Evolutionary conservation across 2,113 vertebrate genomes (phyloP), one percentile per base, ranked within the genome.

Genomic region (Beaufortia kweichowensis): DNA sequence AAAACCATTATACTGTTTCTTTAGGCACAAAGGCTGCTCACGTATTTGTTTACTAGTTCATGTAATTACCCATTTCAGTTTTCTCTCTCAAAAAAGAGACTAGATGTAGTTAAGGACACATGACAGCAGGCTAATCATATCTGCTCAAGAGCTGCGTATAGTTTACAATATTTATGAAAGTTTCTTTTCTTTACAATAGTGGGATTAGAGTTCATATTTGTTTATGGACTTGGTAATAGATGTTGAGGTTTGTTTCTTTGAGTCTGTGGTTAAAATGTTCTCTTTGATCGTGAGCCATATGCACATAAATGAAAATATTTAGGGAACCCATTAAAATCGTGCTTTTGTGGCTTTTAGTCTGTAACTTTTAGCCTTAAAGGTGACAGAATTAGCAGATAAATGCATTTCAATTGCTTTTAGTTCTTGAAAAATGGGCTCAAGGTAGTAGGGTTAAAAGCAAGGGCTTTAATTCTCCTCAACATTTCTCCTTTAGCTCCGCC

Each of bases 41-140:
- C 48, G 39, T 55, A 81, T 88, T 86, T 86, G 80, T 88, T 82
- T 81, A 77, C 48, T 28, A 15, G 74, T 60, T 74, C 81, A 80
- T 85, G 86, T 84, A 65, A 83, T 89, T 86, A 82, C 84, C 61
- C 77, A 82, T 83, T 85, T 78, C 78, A 41, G 80, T 83, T 84
- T 90, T 84, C 84, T 64, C 79, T 84, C 80, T 78, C 59, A 69
- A 77, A 89, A 87, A 82, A 46, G 73, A 69, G 11, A 56, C 78
- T 29, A 82, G 78, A 80, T 61, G 75, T 72, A 33, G 62, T 33
- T n/a, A 56, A 76, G 78, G 78, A 84, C 76, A 84, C 15, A 53
- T 56, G 56, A 24, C 29, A 59, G 53, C 24, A 46, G 41, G 26
- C 65, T 77, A 69, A 77, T 59, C 56, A 33, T 39, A 60, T 69